Evolutionary conservation across 1,140 invertebrate species (phyloP), one percentile per base, ranked within the genome.

Genomic region (Leguminivora glycinivorella): DNA sequence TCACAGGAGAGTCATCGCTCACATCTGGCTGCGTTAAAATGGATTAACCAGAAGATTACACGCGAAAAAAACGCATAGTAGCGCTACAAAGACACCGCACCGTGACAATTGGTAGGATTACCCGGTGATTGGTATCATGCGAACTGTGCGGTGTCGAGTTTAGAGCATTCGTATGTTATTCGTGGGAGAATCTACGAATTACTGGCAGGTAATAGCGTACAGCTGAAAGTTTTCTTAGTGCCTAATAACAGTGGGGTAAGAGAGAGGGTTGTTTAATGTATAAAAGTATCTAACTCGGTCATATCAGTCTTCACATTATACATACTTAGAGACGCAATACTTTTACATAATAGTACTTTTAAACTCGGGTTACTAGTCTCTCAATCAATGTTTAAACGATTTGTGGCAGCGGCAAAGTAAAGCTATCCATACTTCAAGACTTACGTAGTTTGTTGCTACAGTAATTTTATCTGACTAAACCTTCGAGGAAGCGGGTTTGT

Each of bases 11-110:
- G 70, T 63, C 29, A 29, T n/a, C 71, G 71, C 73, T 78, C 88
- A 83, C 89, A 91, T 91, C 85, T 91, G 89, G 82, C 80, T 80
- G 87, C 79, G 83, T 86, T 91, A 89, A 88, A 91, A 89, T 84
- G 83, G 89, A 91, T 91, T 91, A 91, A 79, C 79, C 72, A 70
- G 70, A 79, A 87, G 87, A 91, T 91, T 91, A 91, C 86, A 88
- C 80, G 79, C 74, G 77, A 81, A 84, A 89, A 90, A 87, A 85
- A 79, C 72, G 67, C 43, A 68, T 38, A 58, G 38, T 56, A 25
- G 24, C 47, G 9, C 26, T 56, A 84, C 83, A 91, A 89, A 89
- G 87, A 87, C 83, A 88, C 87, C 85, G 89, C 82, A 82, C 81
- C 81, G 89, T 89, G 89, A 89, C 89, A 89, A 89, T 87, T 84